Conservation (phyloP, 2,113 vertebrate species). For the Notechis scutatus region DNA sequence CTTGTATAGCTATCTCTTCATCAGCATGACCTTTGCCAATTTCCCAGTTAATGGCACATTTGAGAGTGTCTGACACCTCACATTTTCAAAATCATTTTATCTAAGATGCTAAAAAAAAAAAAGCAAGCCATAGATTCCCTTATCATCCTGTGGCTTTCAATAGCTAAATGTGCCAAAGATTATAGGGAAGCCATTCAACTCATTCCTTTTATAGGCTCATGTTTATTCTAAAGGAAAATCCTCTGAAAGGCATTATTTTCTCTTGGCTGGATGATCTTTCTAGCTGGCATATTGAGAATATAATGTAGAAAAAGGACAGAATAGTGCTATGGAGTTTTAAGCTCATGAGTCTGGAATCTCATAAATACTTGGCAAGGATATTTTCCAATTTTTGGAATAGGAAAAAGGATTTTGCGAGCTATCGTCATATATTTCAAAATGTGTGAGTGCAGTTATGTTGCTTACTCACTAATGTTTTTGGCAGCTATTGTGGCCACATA, state of each 20-base stretch:
- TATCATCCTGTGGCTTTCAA: not conserved
- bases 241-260: not conserved
- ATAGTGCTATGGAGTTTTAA: not conserved
- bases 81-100: not conserved
- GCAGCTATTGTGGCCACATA: not conserved
- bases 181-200: not conserved
- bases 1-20: not conserved
- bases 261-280: not conserved
- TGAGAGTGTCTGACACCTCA: not conserved
- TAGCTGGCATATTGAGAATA: not conserved
- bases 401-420: not conserved
- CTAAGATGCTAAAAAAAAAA: not conserved
- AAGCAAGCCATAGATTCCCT: slow-evolving; percentile 1
- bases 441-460: not conserved
- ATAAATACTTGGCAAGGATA: not conserved
- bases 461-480: not conserved
- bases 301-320: not conserved
- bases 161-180: not conserved
- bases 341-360: not conserved
- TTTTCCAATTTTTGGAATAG: not conserved
- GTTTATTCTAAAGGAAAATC: not conserved
- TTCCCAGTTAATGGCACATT: not conserved
- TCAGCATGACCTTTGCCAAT: not conserved
- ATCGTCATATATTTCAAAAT: not conserved
- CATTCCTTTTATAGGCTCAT: slow-evolving; percentile 2